phyloP scores from a whole-genome alignment of 2,888 invertebrate genomes.

The Sipha maydis region DNA sequence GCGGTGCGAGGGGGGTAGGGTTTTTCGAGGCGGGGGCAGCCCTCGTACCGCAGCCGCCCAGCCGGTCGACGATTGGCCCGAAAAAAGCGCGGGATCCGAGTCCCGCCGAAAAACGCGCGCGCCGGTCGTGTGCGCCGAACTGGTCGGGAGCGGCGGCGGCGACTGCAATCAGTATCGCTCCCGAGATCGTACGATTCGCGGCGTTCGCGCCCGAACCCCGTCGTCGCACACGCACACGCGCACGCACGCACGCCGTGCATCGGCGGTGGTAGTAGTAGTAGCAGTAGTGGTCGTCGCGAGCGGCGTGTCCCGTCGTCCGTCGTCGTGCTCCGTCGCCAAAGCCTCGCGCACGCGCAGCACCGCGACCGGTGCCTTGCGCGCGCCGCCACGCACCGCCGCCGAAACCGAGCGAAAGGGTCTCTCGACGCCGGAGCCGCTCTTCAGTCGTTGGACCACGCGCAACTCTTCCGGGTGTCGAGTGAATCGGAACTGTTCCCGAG shows the following conservation, averaged over 20 bases:
- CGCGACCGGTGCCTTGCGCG: neutral
- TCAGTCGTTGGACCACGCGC: constrained; percentile 60
- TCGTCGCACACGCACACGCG: neutral
- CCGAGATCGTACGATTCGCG: neutral
- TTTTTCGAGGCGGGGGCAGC: constrained; percentile 56
- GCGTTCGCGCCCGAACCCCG: neutral
- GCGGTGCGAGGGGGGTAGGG: constrained; percentile 25
- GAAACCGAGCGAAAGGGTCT: constrained; percentile 44
- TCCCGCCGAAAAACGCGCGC: constrained; percentile 54
- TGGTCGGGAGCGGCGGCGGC: neutral
- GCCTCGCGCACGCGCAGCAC: constrained; percentile 17
- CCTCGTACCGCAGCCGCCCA: constrained; percentile 51
- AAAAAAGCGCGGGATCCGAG: constrained; percentile 58
- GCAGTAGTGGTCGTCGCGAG: neutral
- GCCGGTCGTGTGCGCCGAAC: neutral
- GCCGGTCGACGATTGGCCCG: constrained; percentile 54
- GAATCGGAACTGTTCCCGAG: constrained; percentile 49
- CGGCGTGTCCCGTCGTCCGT: neutral
- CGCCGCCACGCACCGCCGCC: constrained; percentile 10
- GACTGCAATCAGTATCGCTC: neutral
- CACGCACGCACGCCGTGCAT: neutral
- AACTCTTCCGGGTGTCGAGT: constrained; percentile 51
- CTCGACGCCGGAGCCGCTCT: neutral
- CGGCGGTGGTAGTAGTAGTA: neutral
- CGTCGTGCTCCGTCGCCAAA: neutral